A percentile compares a stretch with the other conserved stretches of the same genome.
Evolutionary conservation across 2,797 vertebrate genomes (phyloP).

Genomic region (Mormyrus proboscirostris): DNA sequence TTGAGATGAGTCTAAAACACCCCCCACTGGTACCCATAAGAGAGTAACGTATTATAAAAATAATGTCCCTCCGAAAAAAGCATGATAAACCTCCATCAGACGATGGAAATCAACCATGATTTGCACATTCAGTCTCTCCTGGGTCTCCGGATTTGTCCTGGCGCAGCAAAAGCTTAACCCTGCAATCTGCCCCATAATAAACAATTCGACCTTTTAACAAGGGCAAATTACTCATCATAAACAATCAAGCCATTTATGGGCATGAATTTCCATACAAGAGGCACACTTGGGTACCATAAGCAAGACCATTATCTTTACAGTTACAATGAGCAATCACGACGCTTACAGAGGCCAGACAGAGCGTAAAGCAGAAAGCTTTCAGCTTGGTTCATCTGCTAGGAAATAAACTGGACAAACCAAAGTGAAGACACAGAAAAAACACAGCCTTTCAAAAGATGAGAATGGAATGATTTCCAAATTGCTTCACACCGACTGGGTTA

Average conservation of each 20-base stretch:
- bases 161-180: background rate
- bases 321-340: background rate
- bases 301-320: background rate
- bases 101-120: background rate
- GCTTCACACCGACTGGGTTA: background rate
- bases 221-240: conserved; percentile 7
- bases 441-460: background rate
- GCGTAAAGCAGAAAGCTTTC: background rate
- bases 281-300: background rate
- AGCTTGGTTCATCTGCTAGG: background rate
- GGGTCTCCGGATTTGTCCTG: background rate
- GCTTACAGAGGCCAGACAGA: background rate
- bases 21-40: background rate
- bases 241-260: conserved; percentile 7
- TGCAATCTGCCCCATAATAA: conserved; percentile 6
- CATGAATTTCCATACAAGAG: conserved; percentile 10
- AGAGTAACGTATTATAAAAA: background rate
- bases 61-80: background rate
- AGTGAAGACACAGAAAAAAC: background rate
- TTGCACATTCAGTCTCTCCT: background rate
- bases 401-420: background rate
- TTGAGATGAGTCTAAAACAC: background rate
- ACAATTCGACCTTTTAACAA: conserved; percentile 14
- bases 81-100: background rate
- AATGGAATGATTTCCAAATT: background rate